phyloP scores from a whole-genome alignment of 2,888 invertebrate genomes.

The Opisthograptis luteolata region DNA sequence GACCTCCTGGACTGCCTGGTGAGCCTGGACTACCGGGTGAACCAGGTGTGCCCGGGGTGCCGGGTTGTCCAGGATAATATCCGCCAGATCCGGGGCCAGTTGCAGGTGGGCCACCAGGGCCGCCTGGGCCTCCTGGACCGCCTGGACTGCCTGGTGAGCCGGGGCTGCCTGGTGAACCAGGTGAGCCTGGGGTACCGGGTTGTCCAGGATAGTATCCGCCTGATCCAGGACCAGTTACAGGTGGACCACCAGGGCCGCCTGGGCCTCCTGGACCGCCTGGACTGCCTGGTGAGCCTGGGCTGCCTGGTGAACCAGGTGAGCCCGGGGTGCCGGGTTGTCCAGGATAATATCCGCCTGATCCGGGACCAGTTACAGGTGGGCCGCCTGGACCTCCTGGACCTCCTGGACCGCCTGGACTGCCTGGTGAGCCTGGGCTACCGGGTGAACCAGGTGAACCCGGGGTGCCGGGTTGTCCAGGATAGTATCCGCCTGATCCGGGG shows the following conservation, averaged over 20 bases:
- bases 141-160: conserved; percentile 36
- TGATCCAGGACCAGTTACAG: conserved; percentile 32
- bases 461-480: conserved; percentile 34
- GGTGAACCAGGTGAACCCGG: conserved; percentile 25
- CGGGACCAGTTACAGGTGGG: conserved; percentile 25
- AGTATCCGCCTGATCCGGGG: conserved; percentile 19
- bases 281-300: conserved; percentile 31
- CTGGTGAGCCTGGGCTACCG: conserved; percentile 19
- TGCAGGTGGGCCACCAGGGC: conserved; percentile 37
- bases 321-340: conserved; percentile 37
- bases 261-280: conserved; percentile 39
- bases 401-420: conserved; percentile 40
- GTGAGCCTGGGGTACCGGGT: conserved; percentile 42
- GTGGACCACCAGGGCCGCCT: conserved; percentile 39
- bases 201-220: too few species aligned
- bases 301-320: conserved; percentile 15
- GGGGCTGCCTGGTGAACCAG: conserved; percentile 54
- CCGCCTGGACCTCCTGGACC: conserved; percentile 40
- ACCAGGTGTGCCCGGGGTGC: conserved; percentile 44
- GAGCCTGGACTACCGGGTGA: too few species aligned
- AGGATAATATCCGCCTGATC: conserved; percentile 44
- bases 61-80: too few species aligned
- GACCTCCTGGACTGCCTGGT: conserved; percentile 39
- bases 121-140: conserved; percentile 38
- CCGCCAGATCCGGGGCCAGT: conserved; percentile 39